Conservation (phyloP, 2,888 invertebrate genomes). For the Hecatera dysodea region DNA sequence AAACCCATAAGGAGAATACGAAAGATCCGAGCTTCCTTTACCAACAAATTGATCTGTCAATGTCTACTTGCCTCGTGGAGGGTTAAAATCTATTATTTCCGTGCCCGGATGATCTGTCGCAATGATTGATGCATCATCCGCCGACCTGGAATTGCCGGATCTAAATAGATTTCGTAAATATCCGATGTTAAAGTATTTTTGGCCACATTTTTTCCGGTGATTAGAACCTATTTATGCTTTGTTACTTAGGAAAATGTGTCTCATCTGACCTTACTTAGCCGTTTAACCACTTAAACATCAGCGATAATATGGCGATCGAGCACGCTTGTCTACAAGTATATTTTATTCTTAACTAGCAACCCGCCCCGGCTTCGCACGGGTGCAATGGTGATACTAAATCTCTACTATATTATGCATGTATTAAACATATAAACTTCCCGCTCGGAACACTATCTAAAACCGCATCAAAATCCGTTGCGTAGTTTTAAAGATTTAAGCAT, state of each 20-base stretch:
- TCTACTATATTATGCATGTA: too few relatives aligned
- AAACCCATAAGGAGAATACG: neutral
- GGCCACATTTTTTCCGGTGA: conserved; percentile 1
- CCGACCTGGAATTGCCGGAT: conserved; percentile 17
- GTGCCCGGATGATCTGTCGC: conserved; percentile 65
- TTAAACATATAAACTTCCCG: too few relatives aligned
- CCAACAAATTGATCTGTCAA: conserved; percentile 70
- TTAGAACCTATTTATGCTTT: neutral
- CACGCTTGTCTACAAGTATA: neutral
- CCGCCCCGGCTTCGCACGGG: too few relatives aligned
- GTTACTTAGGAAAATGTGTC: neutral
- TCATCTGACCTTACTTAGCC: too few relatives aligned
- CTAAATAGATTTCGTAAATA: conserved; percentile 32
- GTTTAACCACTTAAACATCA: neutral
- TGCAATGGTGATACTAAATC: too few relatives aligned
- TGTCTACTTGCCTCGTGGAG: conserved; percentile 49
- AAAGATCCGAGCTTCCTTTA: conserved; percentile 1
- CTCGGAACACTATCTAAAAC: too few relatives aligned
- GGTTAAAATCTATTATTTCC: conserved; percentile 72
- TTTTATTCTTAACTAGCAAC: too few relatives aligned
- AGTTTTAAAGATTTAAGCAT: too few relatives aligned
- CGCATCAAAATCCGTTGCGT: too few relatives aligned
- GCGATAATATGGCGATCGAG: neutral
- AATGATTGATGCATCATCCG: conserved; percentile 70
- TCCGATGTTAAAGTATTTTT: conserved; percentile 14